Evolutionary conservation across 2,113 vertebrate species (phyloP).

Genomic region (Tor tambroides): DNA sequence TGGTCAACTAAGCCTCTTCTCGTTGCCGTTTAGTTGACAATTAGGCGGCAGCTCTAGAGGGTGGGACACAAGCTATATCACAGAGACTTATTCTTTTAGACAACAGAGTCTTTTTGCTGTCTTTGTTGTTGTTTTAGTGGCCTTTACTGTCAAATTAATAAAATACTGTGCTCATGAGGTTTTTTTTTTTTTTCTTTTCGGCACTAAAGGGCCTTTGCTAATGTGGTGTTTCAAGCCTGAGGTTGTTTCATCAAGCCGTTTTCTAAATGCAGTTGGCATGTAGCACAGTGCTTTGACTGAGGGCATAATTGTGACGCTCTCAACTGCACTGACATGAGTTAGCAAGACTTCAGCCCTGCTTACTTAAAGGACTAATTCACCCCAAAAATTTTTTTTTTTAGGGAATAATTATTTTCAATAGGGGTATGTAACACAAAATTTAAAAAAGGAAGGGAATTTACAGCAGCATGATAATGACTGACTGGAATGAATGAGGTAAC

Average conservation of each 20-base stretch:
- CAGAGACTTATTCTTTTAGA: neutral
- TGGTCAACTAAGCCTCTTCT: too few relatives aligned
- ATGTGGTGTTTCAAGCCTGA: too few relatives aligned
- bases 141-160: slow-evolving; percentile 8
- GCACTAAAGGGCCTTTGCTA: neutral
- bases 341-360: neutral
- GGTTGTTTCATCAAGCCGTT: neutral
- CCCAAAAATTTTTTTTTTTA: neutral
- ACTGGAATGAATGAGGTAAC: neutral
- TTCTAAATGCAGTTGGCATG: too few relatives aligned
- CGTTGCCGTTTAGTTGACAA: too few relatives aligned
- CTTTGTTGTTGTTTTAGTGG: slow-evolving; percentile 1
- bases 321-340: neutral
- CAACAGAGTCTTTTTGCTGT: neutral
- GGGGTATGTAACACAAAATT: neutral
- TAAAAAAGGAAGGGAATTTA: neutral
- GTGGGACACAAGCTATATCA: neutral
- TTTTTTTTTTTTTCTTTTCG: neutral
- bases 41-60: too few relatives aligned
- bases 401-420: neutral
- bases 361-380: neutral
- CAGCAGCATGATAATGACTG: neutral
- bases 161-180: neutral
- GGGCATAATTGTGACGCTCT: neutral
- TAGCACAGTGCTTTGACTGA: slow-evolving; percentile 1